These are phyloP conservation scores for Phalacrocorax carbo DNA, from an alignment of 2,113 vertebrate genomes.

Conservation along the genomic window DNA sequence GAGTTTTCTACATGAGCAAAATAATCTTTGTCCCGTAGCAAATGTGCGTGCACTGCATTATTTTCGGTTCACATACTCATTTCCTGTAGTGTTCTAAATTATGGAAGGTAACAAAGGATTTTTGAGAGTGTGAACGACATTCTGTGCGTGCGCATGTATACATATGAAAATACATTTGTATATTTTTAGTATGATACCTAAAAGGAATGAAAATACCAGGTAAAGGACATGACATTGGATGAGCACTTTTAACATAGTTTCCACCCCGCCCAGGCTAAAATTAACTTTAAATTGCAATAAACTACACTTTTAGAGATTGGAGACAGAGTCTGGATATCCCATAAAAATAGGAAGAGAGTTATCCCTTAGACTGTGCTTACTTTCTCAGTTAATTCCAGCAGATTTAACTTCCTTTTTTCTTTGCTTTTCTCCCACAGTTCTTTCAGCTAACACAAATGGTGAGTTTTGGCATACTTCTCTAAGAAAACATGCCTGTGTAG, in stretches of 20 bases:
- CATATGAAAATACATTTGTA: background rate
- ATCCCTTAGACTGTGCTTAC: background rate
- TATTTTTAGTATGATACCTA: background rate
- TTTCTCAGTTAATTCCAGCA: background rate
- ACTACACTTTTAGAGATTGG: background rate
- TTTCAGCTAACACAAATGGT: conserved; percentile 89
- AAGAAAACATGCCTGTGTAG: background rate
- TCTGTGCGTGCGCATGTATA: background rate
- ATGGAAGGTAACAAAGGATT: background rate
- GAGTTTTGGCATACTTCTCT: conserved; percentile 65
- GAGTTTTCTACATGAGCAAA: background rate
- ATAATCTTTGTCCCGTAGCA: background rate
- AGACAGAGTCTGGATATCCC: background rate
- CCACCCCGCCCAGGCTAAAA: background rate
- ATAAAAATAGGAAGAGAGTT: background rate
- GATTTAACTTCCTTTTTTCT: background rate
- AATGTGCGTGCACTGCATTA: background rate
- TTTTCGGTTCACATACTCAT: background rate
- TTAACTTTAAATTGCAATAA: background rate
- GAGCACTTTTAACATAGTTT: background rate
- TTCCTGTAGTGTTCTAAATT: background rate
- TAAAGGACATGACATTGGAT: background rate
- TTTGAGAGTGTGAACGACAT: background rate
- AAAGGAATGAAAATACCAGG: background rate
- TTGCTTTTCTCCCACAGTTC: conserved; percentile 74